Conservation (phyloP, 1,140 invertebrate species). For the Arctopsyche grandis region DNA sequence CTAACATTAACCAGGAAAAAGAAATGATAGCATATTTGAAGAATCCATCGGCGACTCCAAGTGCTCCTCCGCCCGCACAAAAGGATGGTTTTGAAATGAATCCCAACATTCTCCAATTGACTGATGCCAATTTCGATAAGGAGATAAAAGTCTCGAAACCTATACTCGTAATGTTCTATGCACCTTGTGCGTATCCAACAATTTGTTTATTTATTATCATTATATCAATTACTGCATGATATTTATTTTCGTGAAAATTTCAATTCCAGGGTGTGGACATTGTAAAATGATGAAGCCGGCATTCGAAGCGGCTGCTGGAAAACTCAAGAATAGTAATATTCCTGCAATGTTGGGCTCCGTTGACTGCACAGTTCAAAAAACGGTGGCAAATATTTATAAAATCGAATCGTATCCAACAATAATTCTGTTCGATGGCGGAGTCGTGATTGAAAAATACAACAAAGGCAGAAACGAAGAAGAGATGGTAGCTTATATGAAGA, state of each 20-base stretch:
- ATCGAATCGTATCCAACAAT: slow-evolving; percentile 79
- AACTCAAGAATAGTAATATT: slow-evolving; percentile 66
- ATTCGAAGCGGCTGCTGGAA: slow-evolving; percentile 71
- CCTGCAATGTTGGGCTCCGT: slow-evolving; percentile 72
- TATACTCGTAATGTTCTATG: slow-evolving; percentile 81
- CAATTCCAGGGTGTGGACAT: slow-evolving; percentile 76
- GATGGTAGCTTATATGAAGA: slow-evolving; percentile 55
- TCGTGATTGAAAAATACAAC: slow-evolving; percentile 67
- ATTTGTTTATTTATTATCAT: slow-evolving; percentile 11
- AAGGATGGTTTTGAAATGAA: slow-evolving; percentile 56
- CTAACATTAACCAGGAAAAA: slow-evolving; percentile 61
- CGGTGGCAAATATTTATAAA: slow-evolving; percentile 68
- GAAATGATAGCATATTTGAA: slow-evolving; percentile 76
- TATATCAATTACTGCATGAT: not conserved
- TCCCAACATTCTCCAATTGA: slow-evolving; percentile 65
- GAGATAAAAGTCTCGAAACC: slow-evolving; percentile 72
- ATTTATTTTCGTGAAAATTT: slow-evolving; percentile 27
- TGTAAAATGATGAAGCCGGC: slow-evolving; percentile 81
- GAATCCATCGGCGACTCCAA: slow-evolving; percentile 67
- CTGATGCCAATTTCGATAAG: slow-evolving; percentile 66
- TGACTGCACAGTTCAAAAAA: slow-evolving; percentile 72
- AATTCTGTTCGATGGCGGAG: slow-evolving; percentile 77
- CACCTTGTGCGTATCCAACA: slow-evolving; percentile 72
- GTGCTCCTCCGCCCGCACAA: slow-evolving; percentile 57
- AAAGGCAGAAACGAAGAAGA: slow-evolving; percentile 70